Base-by-base conservation (phyloP, 2,797 vertebrate genomes). In the Gobionotothen gibberifrons region DNA sequence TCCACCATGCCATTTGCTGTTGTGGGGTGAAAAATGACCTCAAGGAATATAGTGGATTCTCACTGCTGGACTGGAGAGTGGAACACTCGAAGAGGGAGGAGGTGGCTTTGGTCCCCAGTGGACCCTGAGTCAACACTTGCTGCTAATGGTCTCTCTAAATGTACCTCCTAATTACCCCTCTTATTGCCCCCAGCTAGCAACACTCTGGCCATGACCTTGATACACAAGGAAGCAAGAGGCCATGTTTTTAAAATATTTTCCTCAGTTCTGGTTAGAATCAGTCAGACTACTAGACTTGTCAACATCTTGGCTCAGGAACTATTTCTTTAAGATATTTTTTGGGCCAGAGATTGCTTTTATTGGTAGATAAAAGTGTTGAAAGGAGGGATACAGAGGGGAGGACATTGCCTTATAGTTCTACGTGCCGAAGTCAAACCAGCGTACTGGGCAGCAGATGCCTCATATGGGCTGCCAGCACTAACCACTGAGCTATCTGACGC, bases 111-210 rank as follows among this genome's bases (percentile, higher is more conserved):
- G 86, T 86, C 89, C 90, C 88, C 82, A 47, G 68, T 72, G 87
- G 87, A 85, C 80, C 40, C 58, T 76, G 70, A 87, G 85, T 94
- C 92, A 93, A 94, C 93, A 91, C 84, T 89, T 86, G 67, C 79
- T 85, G 44, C 85, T 93, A 93, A 93, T 92, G 89, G 90, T 90
- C 89, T 89, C 88, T 85, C 90, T 89, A 91, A 91, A 91, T 91
- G 84, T 88, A 88, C 90, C 79, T 88, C 83, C 85, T 93, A 93
- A 93, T 92, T 90, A 88, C 81, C 83, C 72, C 39, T 76, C 72
- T 82, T 51, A 80, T 91, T 89, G 85, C 89, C 88, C 78, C 69
- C 73, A 87, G 88, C 91, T 79, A 87, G 73, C 84, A 82, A 70
- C 83, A 86, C 86, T 77, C 75, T 80, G 84, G 69, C 77, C 80